These are phyloP conservation scores for Chaetodon trifasciatus DNA, from an alignment of 2,797 vertebrate species.

Conservation along the genomic window DNA sequence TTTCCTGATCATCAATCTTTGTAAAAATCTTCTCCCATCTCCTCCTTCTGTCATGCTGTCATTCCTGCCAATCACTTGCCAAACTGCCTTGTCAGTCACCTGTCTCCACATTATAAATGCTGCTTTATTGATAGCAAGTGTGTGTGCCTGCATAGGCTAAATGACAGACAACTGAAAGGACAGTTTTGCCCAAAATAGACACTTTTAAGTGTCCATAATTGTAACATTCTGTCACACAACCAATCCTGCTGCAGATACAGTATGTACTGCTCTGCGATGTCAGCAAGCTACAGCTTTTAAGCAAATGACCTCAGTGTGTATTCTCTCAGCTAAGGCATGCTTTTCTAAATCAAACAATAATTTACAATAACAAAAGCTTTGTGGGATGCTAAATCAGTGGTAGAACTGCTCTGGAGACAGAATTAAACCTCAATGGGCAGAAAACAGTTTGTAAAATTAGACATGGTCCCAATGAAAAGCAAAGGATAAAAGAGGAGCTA, in stretches of 20 bases:
- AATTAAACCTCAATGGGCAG: slow-evolving; percentile 23
- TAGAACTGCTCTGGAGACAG: slow-evolving; percentile 10
- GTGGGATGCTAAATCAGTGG: slow-evolving; percentile 14
- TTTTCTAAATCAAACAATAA: slow-evolving; percentile 35
- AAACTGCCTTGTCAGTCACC: slow-evolving; percentile 25
- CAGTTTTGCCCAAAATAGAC: slow-evolving; percentile 21
- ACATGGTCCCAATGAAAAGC: slow-evolving; percentile 2
- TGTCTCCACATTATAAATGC: slow-evolving; percentile 13
- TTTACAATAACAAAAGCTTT: slow-evolving; percentile 37
- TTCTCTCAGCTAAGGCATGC: slow-evolving; percentile 26
- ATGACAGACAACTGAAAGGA: slow-evolving; percentile 26
- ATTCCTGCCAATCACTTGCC: slow-evolving; percentile 52
- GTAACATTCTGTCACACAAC: background rate
- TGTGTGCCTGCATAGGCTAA: background rate
- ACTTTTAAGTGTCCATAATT: slow-evolving; percentile 22
- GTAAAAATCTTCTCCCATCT: slow-evolving; percentile 7
- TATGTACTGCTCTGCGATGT: background rate
- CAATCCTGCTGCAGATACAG: slow-evolving; percentile 9
- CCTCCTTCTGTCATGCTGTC: slow-evolving; percentile 26
- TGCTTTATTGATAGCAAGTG: slow-evolving; percentile 26
- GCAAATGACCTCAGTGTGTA: slow-evolving; percentile 38
- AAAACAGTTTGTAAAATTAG: slow-evolving; percentile 30
- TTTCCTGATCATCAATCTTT: slow-evolving; percentile 22
- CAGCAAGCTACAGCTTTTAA: slow-evolving; percentile 16
- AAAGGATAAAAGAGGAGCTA: slow-evolving; percentile 17